Base-by-base conservation (phyloP, 1,140 invertebrate genomes). In the Drosophila mauritiana region DNA sequence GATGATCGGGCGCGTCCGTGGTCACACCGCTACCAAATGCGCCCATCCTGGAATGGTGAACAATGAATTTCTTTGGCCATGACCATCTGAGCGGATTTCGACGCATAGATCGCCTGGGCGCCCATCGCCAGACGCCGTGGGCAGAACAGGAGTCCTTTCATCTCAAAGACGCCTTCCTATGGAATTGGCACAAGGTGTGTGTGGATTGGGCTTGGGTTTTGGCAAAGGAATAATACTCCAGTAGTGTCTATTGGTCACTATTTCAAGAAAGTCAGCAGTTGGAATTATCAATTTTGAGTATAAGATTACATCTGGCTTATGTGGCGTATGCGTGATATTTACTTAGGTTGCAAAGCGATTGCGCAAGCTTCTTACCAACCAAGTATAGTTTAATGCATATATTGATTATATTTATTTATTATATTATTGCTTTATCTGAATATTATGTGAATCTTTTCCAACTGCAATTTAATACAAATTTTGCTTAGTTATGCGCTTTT, bases 61-160 rank as follows among this genome's bases (percentile, higher is more conserved):
- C 67, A 68, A 86, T 86, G 83, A 83, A 86, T 86, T 73, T 86
- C 67, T 83, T 86, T 69, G 75, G 79, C 67, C 84, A 79, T 89
- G 84, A 86, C 45, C 68, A 86, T 83, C 48, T 83, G 43, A 83
- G 75, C 79, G 79, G 83, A 59, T 79, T 89, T 68, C 70, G 83
- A n/a, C 79, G 83, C 83, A 73, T 76, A 15, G 57, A 88, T 70
- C 75, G 78, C n/a, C 37, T 73, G 34, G 70, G 75, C 10, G 15
- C 45, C 42, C 65, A 80, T 25, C 22, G 40, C 8, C 25, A 72
- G 11, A 43, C 73, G 1, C 15, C 39, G 27, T 88, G 83, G 83
- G 49, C 58, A 3, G 65, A 83, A 0, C 69, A 82, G 48, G 83
- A 86, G 20, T 55, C 64, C 5, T 73, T 58, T 25, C 61, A 83